Conservation (phyloP, 2,797 vertebrate species). For the Sebastolobus altivelis region DNA sequence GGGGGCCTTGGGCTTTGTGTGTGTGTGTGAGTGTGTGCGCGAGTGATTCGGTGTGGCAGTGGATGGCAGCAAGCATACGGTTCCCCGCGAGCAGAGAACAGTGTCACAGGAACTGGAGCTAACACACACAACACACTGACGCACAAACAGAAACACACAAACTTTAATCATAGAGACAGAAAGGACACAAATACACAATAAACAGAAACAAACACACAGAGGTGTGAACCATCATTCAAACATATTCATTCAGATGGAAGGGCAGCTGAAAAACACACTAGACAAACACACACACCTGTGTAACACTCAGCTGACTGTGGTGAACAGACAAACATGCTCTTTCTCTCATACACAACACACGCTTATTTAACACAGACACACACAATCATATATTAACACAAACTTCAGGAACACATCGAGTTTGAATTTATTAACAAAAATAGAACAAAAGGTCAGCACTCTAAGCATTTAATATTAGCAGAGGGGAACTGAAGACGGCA, state of each 20-base stretch:
- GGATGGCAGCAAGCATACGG: slow-evolving; percentile 78
- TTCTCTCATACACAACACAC: not conserved
- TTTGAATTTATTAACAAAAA: not conserved
- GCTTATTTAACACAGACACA: not conserved
- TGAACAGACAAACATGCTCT: no score
- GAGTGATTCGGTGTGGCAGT: slow-evolving; percentile 72
- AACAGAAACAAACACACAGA: slow-evolving; percentile 4
- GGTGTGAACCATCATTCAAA: slow-evolving; percentile 41
- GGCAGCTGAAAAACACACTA: slow-evolving; percentile 16
- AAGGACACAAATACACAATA: slow-evolving; percentile 27
- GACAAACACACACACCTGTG: slow-evolving; percentile 10
- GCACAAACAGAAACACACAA: slow-evolving; percentile 32
- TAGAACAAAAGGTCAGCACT: not conserved
- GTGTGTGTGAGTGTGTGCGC: slow-evolving; percentile 29
- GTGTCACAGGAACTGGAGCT: slow-evolving; percentile 54
- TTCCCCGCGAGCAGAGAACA: slow-evolving; percentile 68
- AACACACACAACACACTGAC: slow-evolving; percentile 44
- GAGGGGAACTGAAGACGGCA: not conserved
- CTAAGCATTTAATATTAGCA: not conserved
- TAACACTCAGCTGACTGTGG: not conserved
- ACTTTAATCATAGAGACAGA: slow-evolving; percentile 10
- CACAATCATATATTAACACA: not conserved
- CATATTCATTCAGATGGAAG: slow-evolving; percentile 21
- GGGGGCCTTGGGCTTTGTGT: slow-evolving; percentile 38
- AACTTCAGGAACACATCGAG: not conserved